Evolutionary conservation across 2,797 vertebrate species (phyloP).

Genomic region (Margarornis squamiger): DNA sequence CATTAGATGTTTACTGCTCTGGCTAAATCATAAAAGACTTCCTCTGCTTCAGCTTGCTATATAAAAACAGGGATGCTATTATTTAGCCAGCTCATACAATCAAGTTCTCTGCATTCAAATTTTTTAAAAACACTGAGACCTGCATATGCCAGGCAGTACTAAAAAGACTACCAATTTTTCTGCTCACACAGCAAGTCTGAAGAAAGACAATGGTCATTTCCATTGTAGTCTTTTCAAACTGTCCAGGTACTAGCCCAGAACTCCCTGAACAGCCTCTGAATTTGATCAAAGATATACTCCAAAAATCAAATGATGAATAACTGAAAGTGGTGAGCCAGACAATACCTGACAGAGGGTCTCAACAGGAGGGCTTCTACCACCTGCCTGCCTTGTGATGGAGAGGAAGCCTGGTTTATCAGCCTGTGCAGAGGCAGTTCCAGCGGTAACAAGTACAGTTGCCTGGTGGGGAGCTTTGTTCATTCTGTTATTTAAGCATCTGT

Average conservation of each 20-base stretch:
- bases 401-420: neutral
- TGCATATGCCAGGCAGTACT: neutral
- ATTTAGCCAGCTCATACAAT: neutral
- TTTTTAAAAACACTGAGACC: neutral
- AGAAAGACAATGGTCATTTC: neutral
- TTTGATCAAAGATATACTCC: neutral
- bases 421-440: neutral
- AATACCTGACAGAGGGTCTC: neutral
- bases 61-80: neutral
- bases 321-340: neutral
- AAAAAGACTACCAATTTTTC: neutral
- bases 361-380: neutral
- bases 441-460: neutral
- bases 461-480: neutral
- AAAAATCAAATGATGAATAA: neutral
- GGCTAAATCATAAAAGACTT: neutral
- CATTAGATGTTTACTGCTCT: neutral
- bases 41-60: neutral
- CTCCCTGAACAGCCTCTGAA: neutral
- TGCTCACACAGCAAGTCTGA: neutral
- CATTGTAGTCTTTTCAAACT: neutral
- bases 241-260: neutral
- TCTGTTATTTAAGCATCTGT: constrained; percentile 3
- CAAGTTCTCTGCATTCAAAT: neutral
- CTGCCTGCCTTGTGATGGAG: neutral